These are phyloP conservation scores for Calameuta pallipes DNA, from an alignment of 2,888 invertebrate species.

Conservation along the genomic window DNA sequence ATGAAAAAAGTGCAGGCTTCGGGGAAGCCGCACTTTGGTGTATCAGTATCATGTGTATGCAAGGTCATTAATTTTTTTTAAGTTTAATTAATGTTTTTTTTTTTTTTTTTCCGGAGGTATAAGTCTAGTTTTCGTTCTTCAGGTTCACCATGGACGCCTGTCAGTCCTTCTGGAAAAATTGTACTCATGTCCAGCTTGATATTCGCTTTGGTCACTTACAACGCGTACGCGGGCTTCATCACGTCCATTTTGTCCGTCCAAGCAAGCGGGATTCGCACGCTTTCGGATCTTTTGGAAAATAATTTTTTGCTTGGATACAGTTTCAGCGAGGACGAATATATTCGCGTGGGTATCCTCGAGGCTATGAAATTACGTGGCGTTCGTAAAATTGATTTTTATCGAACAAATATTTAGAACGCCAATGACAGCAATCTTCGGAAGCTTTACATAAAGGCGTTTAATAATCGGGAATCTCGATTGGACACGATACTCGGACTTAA, in stretches of 20 bases:
- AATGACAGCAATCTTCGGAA: constrained; percentile 70
- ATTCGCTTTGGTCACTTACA: constrained; percentile 74
- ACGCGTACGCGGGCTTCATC: constrained; percentile 76
- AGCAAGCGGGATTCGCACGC: constrained; percentile 69
- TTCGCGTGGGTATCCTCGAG: constrained; percentile 67
- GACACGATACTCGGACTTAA: constrained; percentile 66
- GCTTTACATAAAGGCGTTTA: constrained; percentile 66
- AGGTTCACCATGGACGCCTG: constrained; percentile 73
- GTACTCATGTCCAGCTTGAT: constrained; percentile 71
- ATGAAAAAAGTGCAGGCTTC: constrained; percentile 54
- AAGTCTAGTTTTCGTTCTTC: background rate
- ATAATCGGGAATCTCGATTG: constrained; percentile 53
- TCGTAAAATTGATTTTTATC: background rate
- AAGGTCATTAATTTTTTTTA: constrained; percentile 66
- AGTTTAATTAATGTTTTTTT: constrained; percentile 3
- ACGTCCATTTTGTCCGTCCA: constrained; percentile 75
- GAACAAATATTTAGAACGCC: constrained; percentile 63
- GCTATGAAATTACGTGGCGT: background rate
- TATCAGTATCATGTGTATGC: constrained; percentile 74
- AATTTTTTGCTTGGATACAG: constrained; percentile 74
- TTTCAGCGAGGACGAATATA: constrained; percentile 73
- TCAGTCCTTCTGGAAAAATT: constrained; percentile 70
- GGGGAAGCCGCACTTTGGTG: constrained; percentile 74
- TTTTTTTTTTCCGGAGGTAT: background rate
- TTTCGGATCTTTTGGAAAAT: constrained; percentile 71